Percentiles rank a stretch among this genome's conserved stretches.
Conservation (phyloP, 2,113 vertebrate genomes). For the Pao palembangensis region DNA sequence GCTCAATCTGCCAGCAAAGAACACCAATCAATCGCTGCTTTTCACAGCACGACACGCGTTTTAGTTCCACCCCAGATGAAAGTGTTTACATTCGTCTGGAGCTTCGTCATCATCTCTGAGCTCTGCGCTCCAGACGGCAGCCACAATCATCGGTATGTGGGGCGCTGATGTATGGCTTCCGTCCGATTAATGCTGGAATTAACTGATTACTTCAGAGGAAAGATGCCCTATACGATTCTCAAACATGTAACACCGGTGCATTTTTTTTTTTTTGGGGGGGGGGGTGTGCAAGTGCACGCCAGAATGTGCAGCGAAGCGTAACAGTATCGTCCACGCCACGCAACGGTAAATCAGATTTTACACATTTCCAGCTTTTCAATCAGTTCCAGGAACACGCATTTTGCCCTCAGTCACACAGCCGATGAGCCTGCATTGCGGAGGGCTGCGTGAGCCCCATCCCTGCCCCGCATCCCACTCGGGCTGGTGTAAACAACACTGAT, state of each 20-base stretch:
- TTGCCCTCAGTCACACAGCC: slow-evolving; percentile 1
- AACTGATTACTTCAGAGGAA: not conserved
- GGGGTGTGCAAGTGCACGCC: slow-evolving; percentile 18
- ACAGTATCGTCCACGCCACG: slow-evolving; percentile 28
- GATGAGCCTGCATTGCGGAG: slow-evolving; percentile 67
- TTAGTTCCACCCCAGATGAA: slow-evolving; percentile 35
- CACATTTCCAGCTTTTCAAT: not conserved
- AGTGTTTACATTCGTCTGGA: slow-evolving; percentile 38
- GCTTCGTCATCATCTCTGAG: slow-evolving; percentile 22
- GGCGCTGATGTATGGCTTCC: slow-evolving; percentile 25
- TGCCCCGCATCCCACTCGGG: slow-evolving; percentile 36
- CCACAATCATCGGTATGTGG: slow-evolving; percentile 44
- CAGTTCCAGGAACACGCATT: not conserved
- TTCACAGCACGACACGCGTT: slow-evolving; percentile 12
- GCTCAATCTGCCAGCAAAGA: slow-evolving; percentile 6
- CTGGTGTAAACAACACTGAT: slow-evolving; percentile 52
- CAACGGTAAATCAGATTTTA: slow-evolving; percentile 9
- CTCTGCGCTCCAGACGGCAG: slow-evolving; percentile 26
- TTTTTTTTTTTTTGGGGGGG: slow-evolving; percentile 5
- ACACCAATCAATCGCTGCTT: not conserved
- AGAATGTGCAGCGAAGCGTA: slow-evolving; percentile 37
- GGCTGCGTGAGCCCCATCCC: slow-evolving; percentile 31
- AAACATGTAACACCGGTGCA: not conserved
- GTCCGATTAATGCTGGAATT: slow-evolving; percentile 3
- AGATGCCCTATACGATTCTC: not conserved